These are phyloP conservation scores for Bicyclus anynana DNA, from an alignment of 1,140 invertebrate genomes.

Conservation along the genomic window DNA sequence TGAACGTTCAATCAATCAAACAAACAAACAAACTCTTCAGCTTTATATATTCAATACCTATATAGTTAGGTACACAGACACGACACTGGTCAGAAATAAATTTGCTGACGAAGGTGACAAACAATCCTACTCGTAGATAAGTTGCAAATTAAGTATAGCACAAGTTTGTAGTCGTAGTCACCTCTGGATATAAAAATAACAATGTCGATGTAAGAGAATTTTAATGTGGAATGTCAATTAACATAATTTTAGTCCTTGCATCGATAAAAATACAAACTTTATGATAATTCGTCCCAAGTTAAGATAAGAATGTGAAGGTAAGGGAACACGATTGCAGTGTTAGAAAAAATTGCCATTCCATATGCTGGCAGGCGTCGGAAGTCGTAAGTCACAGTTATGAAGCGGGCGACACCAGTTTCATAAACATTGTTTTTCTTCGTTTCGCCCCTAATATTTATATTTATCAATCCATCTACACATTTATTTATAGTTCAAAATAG, in stretches of 20 bases:
- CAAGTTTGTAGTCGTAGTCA: background rate
- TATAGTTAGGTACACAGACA: no score
- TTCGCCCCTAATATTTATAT: slow-evolving; percentile 77
- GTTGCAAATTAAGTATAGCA: background rate
- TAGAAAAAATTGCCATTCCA: slow-evolving; percentile 66
- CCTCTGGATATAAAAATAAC: background rate
- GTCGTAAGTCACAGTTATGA: slow-evolving; percentile 76
- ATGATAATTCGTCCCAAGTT: slow-evolving; percentile 19
- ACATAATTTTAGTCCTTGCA: background rate
- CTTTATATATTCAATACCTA: no score
- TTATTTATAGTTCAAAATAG: slow-evolving; percentile 75
- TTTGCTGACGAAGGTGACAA: no score
- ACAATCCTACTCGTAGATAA: no score
- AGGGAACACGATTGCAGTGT: slow-evolving; percentile 14
- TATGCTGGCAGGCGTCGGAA: slow-evolving; percentile 71
- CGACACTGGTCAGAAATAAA: no score
- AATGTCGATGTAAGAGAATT: background rate
- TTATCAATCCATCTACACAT: slow-evolving; percentile 77
- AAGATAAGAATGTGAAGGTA: slow-evolving; percentile 27
- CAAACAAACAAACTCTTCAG: no score
- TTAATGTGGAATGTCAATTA: slow-evolving; percentile 1
- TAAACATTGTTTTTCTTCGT: slow-evolving; percentile 77
- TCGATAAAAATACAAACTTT: slow-evolving; percentile 16
- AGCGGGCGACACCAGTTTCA: slow-evolving; percentile 75
- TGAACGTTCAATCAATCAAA: no score